phyloP scores from a whole-genome alignment of 2,113 vertebrate species.

The Thalassoma bifasciatum region DNA sequence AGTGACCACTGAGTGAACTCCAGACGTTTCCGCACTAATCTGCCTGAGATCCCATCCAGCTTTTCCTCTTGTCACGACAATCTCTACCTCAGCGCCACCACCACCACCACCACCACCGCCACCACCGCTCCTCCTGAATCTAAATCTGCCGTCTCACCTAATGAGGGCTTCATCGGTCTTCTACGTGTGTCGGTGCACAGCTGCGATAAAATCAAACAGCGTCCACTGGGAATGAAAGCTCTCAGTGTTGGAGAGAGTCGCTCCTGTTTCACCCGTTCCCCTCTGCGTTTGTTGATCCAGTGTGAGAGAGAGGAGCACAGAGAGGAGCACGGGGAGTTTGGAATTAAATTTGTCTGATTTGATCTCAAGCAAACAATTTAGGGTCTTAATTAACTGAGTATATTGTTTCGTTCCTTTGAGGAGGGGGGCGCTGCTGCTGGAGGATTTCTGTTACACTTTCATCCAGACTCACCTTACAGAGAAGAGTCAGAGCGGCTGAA shows the following conservation, averaged over 20 bases:
- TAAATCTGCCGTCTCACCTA: conserved; percentile 58
- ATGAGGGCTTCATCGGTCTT: conserved; percentile 45
- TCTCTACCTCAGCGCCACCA: conserved; percentile 45
- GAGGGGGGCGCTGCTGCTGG: conserved; percentile 29
- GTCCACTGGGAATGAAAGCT: conserved; percentile 41
- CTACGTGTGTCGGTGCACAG: conserved; percentile 26
- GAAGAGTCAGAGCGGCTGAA: conserved; percentile 41
- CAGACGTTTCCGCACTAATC: conserved; percentile 68
- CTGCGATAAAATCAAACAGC: conserved; percentile 52
- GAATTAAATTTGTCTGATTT: conserved; percentile 62
- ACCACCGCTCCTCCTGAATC: conserved; percentile 21
- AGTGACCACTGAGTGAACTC: conserved; percentile 73
- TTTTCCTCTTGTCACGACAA: conserved; percentile 46
- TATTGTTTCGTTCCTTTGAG: conserved; percentile 49
- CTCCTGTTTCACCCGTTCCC: conserved; percentile 13
- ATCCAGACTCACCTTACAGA: no score
- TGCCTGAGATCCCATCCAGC: conserved; percentile 57
- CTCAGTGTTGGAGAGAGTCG: conserved; percentile 34
- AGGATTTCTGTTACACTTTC: conserved; percentile 25
- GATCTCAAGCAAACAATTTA: conserved; percentile 62
- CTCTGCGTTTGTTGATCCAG: conserved; percentile 17
- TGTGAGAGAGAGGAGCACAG: conserved; percentile 1
- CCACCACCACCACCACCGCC: not conserved
- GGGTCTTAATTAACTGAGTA: conserved; percentile 51
- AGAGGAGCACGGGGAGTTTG: conserved; percentile 8